Evolutionary conservation across 1,140 invertebrate genomes (phyloP).

Genomic region (Harpegnathos saltator): DNA sequence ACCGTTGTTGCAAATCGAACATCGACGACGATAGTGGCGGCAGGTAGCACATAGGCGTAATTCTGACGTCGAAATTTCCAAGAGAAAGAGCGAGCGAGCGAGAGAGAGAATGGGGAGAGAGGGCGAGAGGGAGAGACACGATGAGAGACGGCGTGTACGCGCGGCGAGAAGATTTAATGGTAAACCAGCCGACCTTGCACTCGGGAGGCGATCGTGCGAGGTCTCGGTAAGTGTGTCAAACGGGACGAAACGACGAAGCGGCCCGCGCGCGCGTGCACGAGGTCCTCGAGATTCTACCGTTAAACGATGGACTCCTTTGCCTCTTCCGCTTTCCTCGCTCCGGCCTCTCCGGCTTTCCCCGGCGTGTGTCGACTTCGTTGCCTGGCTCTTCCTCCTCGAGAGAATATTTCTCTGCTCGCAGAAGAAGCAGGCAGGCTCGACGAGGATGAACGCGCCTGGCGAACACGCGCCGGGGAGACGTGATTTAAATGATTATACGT

Average conservation of each 20-base stretch:
- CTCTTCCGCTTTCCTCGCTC: slow-evolving; percentile 69
- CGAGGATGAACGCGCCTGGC: not conserved
- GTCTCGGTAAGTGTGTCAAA: slow-evolving; percentile 75
- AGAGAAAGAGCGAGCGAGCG: too few relatives aligned
- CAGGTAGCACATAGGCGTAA: not conserved
- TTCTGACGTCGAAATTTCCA: slow-evolving; percentile 14
- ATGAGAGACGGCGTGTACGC: too few relatives aligned
- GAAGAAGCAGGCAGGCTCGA: too few relatives aligned
- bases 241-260: slow-evolving; percentile 70
- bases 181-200: slow-evolving; percentile 72
- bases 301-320: slow-evolving; percentile 74
- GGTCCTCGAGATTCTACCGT: slow-evolving; percentile 74
- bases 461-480: too few relatives aligned
- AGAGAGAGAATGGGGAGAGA: not conserved
- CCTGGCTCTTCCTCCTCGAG: not conserved
- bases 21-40: not conserved
- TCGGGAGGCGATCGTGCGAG: slow-evolving; percentile 68
- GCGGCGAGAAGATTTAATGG: slow-evolving; percentile 70
- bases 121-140: not conserved
- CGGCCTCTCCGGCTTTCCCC: slow-evolving; percentile 66
- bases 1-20: slow-evolving; percentile 42
- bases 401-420: not conserved
- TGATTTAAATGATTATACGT: too few relatives aligned
- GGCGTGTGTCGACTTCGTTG: slow-evolving; percentile 37
- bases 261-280: slow-evolving; percentile 42